Conservation (phyloP, 2,797 vertebrate species). For the Danio kyathit region DNA sequence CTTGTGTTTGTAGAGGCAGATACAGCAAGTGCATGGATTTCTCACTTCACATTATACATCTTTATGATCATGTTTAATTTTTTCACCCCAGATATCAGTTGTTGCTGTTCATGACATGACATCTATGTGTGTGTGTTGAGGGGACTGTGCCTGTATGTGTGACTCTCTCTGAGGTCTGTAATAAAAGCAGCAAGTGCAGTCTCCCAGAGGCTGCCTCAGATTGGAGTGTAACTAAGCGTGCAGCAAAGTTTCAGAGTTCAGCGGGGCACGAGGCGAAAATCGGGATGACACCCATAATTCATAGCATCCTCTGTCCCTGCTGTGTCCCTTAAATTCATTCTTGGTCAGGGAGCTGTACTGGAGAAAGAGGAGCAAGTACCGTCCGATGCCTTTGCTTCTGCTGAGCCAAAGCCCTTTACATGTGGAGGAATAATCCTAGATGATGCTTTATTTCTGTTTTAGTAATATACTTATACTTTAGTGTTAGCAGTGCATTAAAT, state of each 20-base stretch:
- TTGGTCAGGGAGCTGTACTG: conserved; percentile 48
- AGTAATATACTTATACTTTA: background rate
- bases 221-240: conserved; percentile 68
- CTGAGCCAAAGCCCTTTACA: conserved; percentile 38
- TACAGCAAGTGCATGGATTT: background rate
- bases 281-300: conserved; percentile 66
- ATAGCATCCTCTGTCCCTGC: conserved; percentile 62
- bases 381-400: conserved; percentile 14
- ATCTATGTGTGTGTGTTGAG: conserved; percentile 49
- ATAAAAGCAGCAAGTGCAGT: conserved; percentile 52
- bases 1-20: background rate
- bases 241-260: conserved; percentile 66
- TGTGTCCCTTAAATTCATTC: conserved; percentile 59
- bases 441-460: background rate
- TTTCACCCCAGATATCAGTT: conserved; percentile 75
- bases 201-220: conserved; percentile 53
- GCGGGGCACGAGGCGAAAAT: conserved; percentile 56
- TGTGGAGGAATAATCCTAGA: conserved; percentile 18
- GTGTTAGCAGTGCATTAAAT: background rate
- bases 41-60: conserved; percentile 70
- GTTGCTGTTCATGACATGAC: conserved; percentile 65
- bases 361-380: conserved; percentile 46
- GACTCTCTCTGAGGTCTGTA: conserved; percentile 44
- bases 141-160: conserved; percentile 19
- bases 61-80: conserved; percentile 76